Base-by-base conservation (phyloP, 2,888 invertebrate genomes). In the Cheiracanthium punctorium region DNA sequence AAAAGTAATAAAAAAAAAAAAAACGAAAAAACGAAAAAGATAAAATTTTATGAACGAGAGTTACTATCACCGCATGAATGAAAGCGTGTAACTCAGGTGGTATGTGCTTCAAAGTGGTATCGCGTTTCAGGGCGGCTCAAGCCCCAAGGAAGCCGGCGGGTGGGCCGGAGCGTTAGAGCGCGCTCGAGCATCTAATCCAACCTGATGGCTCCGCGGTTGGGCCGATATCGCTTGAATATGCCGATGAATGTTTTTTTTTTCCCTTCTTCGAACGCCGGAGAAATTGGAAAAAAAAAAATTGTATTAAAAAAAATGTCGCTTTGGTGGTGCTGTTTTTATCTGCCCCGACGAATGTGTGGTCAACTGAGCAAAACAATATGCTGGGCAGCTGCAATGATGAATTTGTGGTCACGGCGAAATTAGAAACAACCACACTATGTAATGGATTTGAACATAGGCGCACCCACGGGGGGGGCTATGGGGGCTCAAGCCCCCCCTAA, bases 11-110 rank as follows among this genome's bases (percentile, higher is more conserved):
- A 65, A 24, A 58, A 0, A 67, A 67, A 69, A 5, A 65, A 65
- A 65, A 65, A 10, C 37, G 10, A 10, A 37, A 14, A 67, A 67
- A 69, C 0, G 10, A 48, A 58, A 48, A 20, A 29, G 24, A 70
- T 43, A 64, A 77, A 82, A 77, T 20, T 28, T 76, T 73, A 73
- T 84, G 77, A 84, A 77, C 77, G 82, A n/a, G 58, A 71, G 48
- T 41, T n/a, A 41, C 20, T 64, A 65, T 77, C 77, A 74, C 58
- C 24, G 58, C 58, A 85, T 73, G 74, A 79, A 85, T 65, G 71
- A 37, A 58, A 82, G 30, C 69, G 84, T 85, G 84, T 85, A 85
- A 85, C 84, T 79, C 84, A 85, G 84, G 84, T 79, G 82, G 82
- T 74, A 73, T 58, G 74, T 41, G 33, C 65, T 69, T 77, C 77